Evolutionary conservation across 2,888 invertebrate species (phyloP), one percentile per base, ranked within the genome.

Genomic region (Athrips mouffetella): DNA sequence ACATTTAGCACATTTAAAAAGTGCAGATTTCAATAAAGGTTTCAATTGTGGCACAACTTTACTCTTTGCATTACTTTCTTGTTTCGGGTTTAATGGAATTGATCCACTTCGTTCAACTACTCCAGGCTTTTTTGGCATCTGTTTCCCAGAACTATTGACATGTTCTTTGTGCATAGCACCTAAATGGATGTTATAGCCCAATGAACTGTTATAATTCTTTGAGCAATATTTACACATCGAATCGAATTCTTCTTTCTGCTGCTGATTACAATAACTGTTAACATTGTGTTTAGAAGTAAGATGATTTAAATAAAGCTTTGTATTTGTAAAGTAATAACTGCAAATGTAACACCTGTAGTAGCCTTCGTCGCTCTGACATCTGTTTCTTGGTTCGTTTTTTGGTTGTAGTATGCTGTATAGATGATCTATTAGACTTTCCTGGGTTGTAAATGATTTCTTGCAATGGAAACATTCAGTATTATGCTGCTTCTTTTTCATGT

Each of bases 1-100:
- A 62, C 84, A 84, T 60, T 73, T 69, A 47, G 54, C 52, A 55
- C 84, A 84, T 67, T 75, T 73, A 54, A 71, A 83, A 29, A 83
- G 45, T 45, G 67, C 60, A 23, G 68, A 70, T 59, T 77, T 70
- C 37, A 70, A 59, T 29, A 42, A 29, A 23, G 13, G 25, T 40
- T n/a, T n/a, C n/a, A n/a, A n/a, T n/a, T n/a, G n/a, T n/a, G n/a
- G n/a, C n/a, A n/a, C n/a, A n/a, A n/a, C n/a, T n/a, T n/a, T n/a
- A n/a, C n/a, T n/a, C n/a, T n/a, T n/a, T n/a, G n/a, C n/a, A n/a
- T n/a, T n/a, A n/a, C n/a, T n/a, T n/a, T n/a, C n/a, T n/a, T n/a
- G n/a, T n/a, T n/a, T n/a, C n/a, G n/a, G n/a, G n/a, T n/a, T n/a
- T n/a, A n/a, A n/a, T n/a, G n/a, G n/a, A n/a, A n/a, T n/a, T n/a